phyloP scores from a whole-genome alignment of 2,797 vertebrate species.

The Tachyglossus aculeatus region DNA sequence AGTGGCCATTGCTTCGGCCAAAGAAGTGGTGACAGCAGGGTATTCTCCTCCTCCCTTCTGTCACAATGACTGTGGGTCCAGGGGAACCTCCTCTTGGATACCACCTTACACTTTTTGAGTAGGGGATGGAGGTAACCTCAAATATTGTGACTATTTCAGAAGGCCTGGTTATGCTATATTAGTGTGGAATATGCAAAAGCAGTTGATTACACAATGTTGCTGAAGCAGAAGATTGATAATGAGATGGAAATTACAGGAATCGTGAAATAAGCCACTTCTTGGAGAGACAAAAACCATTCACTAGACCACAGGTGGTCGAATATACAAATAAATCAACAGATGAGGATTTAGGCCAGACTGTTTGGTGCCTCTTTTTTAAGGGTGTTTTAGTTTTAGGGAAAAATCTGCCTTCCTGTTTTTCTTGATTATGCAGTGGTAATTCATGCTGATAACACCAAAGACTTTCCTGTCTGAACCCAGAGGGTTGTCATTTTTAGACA shows the following conservation, averaged over 20 bases:
- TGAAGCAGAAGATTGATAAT: not conserved
- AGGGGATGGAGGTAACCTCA: too few relatives aligned
- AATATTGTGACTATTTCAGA: too few relatives aligned
- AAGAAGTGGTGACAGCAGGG: too few relatives aligned
- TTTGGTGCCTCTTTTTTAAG: too few relatives aligned
- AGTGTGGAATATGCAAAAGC: not conserved
- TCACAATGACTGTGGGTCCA: too few relatives aligned
- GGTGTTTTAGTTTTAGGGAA: too few relatives aligned
- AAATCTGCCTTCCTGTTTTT: not conserved
- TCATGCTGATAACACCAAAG: not conserved
- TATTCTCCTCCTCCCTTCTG: too few relatives aligned
- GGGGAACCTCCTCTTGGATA: too few relatives aligned
- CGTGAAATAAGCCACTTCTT: not conserved
- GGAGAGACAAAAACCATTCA: not conserved
- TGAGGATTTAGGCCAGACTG: too few relatives aligned
- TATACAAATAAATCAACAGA: not conserved
- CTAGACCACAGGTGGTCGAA: not conserved
- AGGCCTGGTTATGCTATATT: too few relatives aligned
- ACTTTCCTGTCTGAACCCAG: not conserved
- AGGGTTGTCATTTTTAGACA: not conserved
- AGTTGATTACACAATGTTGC: not conserved
- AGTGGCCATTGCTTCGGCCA: too few relatives aligned
- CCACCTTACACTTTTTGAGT: too few relatives aligned
- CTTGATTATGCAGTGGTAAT: not conserved
- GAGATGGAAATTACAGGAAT: not conserved